phyloP scores from a whole-genome alignment of 2,888 invertebrate genomes.

The Drosophila neutralis region DNA sequence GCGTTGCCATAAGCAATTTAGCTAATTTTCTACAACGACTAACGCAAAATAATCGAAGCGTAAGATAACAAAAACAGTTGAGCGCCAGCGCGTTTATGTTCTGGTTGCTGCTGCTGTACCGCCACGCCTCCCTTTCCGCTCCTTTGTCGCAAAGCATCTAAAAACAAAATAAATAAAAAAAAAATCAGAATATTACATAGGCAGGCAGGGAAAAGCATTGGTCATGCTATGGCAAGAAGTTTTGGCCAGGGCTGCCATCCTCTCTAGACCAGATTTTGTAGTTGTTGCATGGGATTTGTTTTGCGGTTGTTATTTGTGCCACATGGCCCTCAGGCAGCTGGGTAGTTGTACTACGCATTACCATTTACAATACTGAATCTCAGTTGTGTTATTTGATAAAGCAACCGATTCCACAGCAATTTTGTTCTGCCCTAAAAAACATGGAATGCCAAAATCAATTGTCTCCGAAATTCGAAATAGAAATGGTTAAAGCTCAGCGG shows the following conservation, averaged over 20 bases:
- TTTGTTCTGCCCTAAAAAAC: neutral
- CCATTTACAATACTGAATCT: constrained; percentile 30
- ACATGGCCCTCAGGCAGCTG: constrained; percentile 4
- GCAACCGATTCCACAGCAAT: neutral
- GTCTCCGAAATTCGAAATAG: neutral
- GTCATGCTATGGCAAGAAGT: constrained; percentile 29
- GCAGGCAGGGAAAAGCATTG: constrained; percentile 23
- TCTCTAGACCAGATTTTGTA: constrained; percentile 28
- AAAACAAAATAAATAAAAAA: neutral
- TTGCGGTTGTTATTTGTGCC: constrained; percentile 29
- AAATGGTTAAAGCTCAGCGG: neutral
- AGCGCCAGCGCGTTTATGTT: constrained; percentile 8
- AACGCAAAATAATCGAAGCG: constrained; percentile 73
- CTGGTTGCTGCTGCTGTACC: constrained; percentile 1
- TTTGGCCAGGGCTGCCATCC: constrained; percentile 12
- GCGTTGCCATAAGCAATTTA: constrained; percentile 82
- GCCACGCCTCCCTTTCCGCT: constrained; percentile 4
- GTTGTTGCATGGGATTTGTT: constrained; percentile 31
- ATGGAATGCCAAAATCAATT: neutral
- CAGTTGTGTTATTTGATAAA: constrained; percentile 2
- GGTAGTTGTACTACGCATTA: constrained; percentile 16
- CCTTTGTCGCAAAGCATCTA: constrained; percentile 7
- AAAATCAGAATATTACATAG: neutral
- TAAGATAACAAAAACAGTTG: constrained; percentile 64
- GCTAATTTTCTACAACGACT: constrained; percentile 73